Evolutionary conservation across 2,888 invertebrate species (phyloP), one percentile per base, ranked within the genome.

Genomic region (Ditula angustiorana): DNA sequence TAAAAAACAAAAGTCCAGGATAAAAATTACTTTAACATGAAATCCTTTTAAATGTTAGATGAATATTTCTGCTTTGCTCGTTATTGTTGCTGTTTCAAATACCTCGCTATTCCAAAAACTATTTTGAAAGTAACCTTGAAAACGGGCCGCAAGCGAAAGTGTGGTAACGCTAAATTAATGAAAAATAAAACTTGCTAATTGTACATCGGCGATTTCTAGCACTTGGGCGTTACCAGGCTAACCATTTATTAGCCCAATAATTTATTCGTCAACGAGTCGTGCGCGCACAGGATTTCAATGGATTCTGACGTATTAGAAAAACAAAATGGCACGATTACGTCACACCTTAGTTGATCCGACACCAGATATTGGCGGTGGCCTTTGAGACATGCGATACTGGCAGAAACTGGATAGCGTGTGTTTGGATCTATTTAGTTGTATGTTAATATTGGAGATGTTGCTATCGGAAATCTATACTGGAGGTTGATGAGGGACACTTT

Each of bases 251-350:
- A 50, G 23, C 26, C 21, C 33, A 33, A 21, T 63, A 63, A 64
- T 64, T 64, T 58, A 64, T 64, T 64, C 58, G 37, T 50, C 24
- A 57, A 4, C 24, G 21, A 21, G n/a, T 16, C 13, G 58, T 46
- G 58, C 57, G 58, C 35, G 50, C 35, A 10, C 52, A 52, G 63
- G 63, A 28, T 64, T 58, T 58, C 52, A 64, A 64, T 64, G 44
- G 44, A 57, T 52, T 52, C 63, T 58, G 63, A 64, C 63, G 46
- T 63, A 52, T 58, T 57, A 62, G 46, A 52, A 19, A 44, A 49
- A 23, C 30, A 58, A 53, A 53, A 58, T 58, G 58, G 63, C 52
- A 46, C 13, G 26, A 50, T 64, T 44, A 52, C 63, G 52, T 64
- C 63, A 58, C 50, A 33, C 41, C 60, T 24, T 46, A 50, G 26